Evolutionary conservation across 2,888 invertebrate species (phyloP).

Genomic region (Polydrusus cervinus): DNA sequence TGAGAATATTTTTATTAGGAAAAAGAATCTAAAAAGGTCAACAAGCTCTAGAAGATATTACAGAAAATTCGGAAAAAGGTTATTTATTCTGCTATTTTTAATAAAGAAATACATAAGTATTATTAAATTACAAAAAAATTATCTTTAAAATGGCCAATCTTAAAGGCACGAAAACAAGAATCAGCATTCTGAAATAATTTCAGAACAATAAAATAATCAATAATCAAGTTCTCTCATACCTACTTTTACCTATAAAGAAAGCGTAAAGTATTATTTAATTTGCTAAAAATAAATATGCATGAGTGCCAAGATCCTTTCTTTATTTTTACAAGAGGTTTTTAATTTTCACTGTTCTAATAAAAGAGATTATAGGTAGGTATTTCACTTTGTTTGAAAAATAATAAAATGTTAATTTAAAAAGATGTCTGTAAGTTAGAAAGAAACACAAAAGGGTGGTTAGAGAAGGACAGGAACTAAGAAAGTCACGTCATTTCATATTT

Average conservation of each 20-base stretch:
- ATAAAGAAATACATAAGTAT: background rate
- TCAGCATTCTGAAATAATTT: background rate
- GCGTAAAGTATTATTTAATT: constrained; percentile 3
- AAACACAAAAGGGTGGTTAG: background rate
- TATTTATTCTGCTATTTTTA: too few relatives aligned
- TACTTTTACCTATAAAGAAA: constrained; percentile 1
- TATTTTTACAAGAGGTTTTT: too few relatives aligned
- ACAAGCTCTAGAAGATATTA: background rate
- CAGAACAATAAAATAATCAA: constrained; percentile 17
- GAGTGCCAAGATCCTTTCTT: background rate
- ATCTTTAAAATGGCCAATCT: background rate
- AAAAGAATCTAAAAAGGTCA: constrained; percentile 32
- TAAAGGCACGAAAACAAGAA: background rate
- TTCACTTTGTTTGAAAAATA: too few relatives aligned
- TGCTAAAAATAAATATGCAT: constrained; percentile 14
- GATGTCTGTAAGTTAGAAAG: background rate
- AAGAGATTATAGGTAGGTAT: too few relatives aligned
- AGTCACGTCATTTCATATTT: too few relatives aligned
- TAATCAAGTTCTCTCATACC: background rate
- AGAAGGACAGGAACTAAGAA: background rate
- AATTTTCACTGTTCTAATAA: too few relatives aligned
- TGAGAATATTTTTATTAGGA: too few relatives aligned
- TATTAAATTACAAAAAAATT: too few relatives aligned
- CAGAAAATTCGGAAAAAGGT: background rate
- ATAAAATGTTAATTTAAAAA: too few relatives aligned